Evolutionary conservation across 2,797 vertebrate species (phyloP).

Genomic region (Epinephelus awoara): DNA sequence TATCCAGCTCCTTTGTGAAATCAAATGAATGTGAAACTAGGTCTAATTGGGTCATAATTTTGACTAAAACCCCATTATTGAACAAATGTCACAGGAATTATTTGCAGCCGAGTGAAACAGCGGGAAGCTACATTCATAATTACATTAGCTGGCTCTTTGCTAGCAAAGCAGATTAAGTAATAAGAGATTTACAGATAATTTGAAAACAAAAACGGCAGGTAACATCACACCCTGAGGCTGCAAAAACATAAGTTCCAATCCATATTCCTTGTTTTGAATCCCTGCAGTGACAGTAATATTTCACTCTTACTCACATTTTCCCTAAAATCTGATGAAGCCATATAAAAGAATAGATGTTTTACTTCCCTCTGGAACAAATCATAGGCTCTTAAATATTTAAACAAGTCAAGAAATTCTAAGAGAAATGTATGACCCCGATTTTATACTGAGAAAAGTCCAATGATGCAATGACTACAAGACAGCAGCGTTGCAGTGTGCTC

Average conservation of each 20-base stretch:
- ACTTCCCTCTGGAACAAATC: constrained; percentile 3
- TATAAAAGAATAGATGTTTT: neutral
- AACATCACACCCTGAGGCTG: constrained; percentile 27
- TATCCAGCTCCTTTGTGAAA: constrained; percentile 74
- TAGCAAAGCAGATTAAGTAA: constrained; percentile 70
- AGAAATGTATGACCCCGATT: constrained; percentile 30
- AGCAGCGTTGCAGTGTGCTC: neutral
- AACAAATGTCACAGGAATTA: constrained; percentile 73
- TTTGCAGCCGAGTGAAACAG: constrained; percentile 75
- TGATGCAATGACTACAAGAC: constrained; percentile 11
- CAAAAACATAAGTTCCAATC: neutral
- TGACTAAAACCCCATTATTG: constrained; percentile 81
- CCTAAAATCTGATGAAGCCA: constrained; percentile 8
- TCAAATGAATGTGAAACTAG: constrained; percentile 75
- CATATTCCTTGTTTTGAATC: neutral
- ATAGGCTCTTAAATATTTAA: constrained; percentile 42
- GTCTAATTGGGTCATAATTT: constrained; percentile 85
- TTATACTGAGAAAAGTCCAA: constrained; percentile 14
- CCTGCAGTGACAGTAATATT: constrained; percentile 8
- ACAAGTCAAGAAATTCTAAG: constrained; percentile 9
- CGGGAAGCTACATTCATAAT: constrained; percentile 69
- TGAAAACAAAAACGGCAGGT: constrained; percentile 45
- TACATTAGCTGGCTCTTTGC: constrained; percentile 71
- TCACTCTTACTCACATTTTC: constrained; percentile 3
- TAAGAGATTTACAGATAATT: constrained; percentile 47